A percentile compares a stretch with the other conserved stretches of the same genome.
Conservation (phyloP, 2,113 vertebrate species). For the Corvus hawaiiensis region DNA sequence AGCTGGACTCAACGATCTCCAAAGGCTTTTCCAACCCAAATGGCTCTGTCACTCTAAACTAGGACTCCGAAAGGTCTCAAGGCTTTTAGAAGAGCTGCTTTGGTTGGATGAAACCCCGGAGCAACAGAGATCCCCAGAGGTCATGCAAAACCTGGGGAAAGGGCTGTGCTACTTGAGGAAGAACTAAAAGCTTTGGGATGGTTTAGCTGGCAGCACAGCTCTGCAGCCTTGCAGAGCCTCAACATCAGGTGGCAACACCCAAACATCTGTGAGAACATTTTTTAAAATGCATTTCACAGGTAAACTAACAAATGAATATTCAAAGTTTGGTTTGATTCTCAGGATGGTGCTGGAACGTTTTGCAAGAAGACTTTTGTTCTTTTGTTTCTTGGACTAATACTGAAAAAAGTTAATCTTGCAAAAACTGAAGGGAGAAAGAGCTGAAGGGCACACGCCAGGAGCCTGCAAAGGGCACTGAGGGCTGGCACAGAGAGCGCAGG, state of each 20-base stretch:
- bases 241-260: not conserved
- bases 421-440: not conserved
- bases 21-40: not conserved
- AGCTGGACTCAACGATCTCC: not conserved
- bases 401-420: not conserved
- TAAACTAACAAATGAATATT: not conserved
- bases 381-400: not conserved
- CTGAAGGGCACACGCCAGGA: not conserved
- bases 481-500: fast-evolving
- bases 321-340: not conserved
- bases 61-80: not conserved
- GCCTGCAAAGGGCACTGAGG: not conserved
- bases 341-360: not conserved
- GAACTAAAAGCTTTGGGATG: not conserved
- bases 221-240: not conserved
- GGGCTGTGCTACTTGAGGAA: not conserved
- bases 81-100: not conserved
- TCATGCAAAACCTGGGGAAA: not conserved
- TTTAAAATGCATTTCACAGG: not conserved
- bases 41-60: not conserved
- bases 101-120: fast-evolving
- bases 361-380: not conserved
- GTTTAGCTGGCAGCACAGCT: not conserved
- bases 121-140: not conserved
- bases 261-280: not conserved